Evolutionary conservation across 2,113 vertebrate genomes (phyloP).

Genomic region (Mormyrus iriodes): DNA sequence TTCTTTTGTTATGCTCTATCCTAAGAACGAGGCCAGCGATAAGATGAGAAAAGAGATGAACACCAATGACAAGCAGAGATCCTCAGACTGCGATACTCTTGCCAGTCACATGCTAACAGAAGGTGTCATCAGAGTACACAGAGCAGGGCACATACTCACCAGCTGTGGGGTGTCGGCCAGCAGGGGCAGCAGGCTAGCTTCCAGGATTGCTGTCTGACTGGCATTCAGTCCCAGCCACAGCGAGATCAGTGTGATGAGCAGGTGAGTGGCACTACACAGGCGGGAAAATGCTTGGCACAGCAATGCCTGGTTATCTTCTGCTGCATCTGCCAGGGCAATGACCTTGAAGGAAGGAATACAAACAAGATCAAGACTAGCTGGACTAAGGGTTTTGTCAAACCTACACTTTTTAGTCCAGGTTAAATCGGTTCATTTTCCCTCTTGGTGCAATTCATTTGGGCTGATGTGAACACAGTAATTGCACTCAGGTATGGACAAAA

Average conservation of each 20-base stretch:
- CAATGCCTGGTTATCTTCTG: conserved; percentile 71
- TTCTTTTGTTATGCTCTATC: not conserved
- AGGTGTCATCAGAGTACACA: not conserved
- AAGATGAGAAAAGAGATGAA: not conserved
- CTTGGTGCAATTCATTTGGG: not conserved
- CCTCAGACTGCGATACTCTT: not conserved
- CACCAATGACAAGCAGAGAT: not conserved
- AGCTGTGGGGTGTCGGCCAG: conserved; percentile 75
- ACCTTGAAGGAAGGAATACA: conserved; percentile 58
- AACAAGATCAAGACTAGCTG: not conserved
- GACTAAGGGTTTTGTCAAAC: not conserved
- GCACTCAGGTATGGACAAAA: not conserved
- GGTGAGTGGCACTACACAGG: conserved; percentile 76
- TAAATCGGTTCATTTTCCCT: not conserved
- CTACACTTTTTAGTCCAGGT: not conserved
- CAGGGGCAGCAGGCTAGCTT: conserved; percentile 80
- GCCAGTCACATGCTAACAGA: not conserved
- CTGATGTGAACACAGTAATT: not conserved
- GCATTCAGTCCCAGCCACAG: conserved; percentile 79
- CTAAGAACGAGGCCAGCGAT: not conserved
- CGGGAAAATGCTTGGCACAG: conserved; percentile 73
- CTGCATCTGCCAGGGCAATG: conserved; percentile 80
- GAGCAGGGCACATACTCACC: conserved; percentile 57
- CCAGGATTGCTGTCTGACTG: conserved; percentile 77
- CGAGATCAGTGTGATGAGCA: conserved; percentile 77